Evolutionary conservation across 2,888 invertebrate species (phyloP).

Genomic region (Rutpela maculata): DNA sequence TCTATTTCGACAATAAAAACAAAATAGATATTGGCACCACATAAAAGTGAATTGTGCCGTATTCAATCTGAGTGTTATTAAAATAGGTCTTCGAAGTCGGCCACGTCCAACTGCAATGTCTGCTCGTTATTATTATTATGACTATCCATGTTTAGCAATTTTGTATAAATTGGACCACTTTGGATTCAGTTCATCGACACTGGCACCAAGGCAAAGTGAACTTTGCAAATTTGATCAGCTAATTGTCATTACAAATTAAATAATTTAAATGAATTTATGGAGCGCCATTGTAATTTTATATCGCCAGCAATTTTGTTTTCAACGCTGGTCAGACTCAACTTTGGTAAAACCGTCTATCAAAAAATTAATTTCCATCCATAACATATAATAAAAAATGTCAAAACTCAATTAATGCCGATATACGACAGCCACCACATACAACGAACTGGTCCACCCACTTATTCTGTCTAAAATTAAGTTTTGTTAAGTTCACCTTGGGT

Average conservation of each 20-base stretch:
- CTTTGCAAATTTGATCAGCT: neutral
- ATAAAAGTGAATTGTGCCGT: too few species aligned
- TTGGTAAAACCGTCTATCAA: slow-evolving; percentile 26
- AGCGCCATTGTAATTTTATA: neutral
- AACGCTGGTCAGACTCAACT: neutral
- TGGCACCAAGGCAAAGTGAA: neutral
- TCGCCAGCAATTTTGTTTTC: neutral
- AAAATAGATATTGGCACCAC: too few species aligned
- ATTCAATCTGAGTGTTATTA: too few species aligned
- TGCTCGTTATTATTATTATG: too few species aligned
- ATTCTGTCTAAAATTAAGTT: slow-evolving; percentile 44
- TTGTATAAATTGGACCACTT: neutral
- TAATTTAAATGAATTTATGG: neutral
- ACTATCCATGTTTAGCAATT: neutral
- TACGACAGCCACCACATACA: slow-evolving; percentile 47
- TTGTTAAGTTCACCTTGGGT: slow-evolving; percentile 44
- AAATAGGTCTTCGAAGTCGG: too few species aligned
- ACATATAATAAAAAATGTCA: slow-evolving; percentile 52
- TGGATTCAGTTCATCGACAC: neutral
- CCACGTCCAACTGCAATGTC: too few species aligned
- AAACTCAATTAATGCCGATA: slow-evolving; percentile 56
- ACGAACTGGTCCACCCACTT: slow-evolving; percentile 50
- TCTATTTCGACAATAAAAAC: too few species aligned
- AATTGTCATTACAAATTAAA: neutral
- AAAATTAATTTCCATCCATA: slow-evolving; percentile 38